A percentile compares a stretch with the other conserved stretches of the same genome.
These are phyloP conservation scores for Apostichopus parvimensis DNA, from an alignment of 35 echinoderm and acorn worm genomes.

Conservation along the genomic window DNA sequence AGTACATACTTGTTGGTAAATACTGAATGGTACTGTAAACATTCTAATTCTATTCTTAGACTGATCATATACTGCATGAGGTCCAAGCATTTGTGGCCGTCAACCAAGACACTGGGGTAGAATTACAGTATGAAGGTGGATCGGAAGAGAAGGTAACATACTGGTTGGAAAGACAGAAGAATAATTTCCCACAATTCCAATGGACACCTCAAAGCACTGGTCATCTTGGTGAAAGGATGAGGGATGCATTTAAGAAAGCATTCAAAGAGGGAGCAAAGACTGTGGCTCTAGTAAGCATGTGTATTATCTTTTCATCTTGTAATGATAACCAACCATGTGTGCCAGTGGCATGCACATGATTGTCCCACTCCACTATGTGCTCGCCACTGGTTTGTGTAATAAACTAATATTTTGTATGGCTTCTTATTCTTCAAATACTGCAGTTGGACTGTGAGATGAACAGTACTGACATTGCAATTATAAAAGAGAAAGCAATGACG, in stretches of 20 bases:
- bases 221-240: slow-evolving; percentile 77
- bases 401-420: not conserved
- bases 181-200: slow-evolving; percentile 14
- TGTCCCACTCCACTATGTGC: too few species aligned
- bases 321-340: too few species aligned
- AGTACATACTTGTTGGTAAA: not conserved
- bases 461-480: too few species aligned
- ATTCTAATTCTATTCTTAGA: slow-evolving; percentile 37
- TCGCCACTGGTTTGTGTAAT: too few species aligned
- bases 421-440: too few species aligned
- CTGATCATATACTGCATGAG: slow-evolving; percentile 76
- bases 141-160: slow-evolving; percentile 57
- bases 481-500: too few species aligned
- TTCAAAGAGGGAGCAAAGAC: slow-evolving; percentile 57
- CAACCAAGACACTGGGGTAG: slow-evolving; percentile 31
- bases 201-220: slow-evolving; percentile 70
- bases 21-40: not conserved
- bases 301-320: too few species aligned
- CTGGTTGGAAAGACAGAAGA: slow-evolving; percentile 70
- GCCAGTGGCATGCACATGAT: too few species aligned
- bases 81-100: slow-evolving; percentile 50
- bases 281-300: slow-evolving; percentile 62
- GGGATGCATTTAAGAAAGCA: slow-evolving; percentile 67
- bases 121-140: slow-evolving; percentile 68
- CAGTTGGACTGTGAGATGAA: too few species aligned